Conservation (phyloP, 2,888 invertebrate genomes). For the Herminia tarsipennalis region DNA sequence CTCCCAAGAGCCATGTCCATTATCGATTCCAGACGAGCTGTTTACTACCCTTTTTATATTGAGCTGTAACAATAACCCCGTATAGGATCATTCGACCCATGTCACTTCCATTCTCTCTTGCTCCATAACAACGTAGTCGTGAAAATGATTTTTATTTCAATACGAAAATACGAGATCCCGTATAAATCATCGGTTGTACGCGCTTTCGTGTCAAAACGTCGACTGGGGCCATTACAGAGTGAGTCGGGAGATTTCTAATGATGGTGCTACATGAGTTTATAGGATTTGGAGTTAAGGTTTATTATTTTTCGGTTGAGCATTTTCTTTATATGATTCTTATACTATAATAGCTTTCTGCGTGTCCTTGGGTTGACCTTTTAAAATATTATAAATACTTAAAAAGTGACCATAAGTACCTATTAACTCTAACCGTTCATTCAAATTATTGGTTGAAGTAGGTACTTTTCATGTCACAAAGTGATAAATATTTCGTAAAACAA, state of each 20-base stretch:
- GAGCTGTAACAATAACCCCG: constrained; percentile 6
- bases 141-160: constrained; percentile 63
- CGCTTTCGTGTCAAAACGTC: constrained; percentile 56
- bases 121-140: constrained; percentile 24
- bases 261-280: constrained; percentile 24
- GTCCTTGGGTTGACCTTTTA: too few species aligned
- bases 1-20: constrained; percentile 9
- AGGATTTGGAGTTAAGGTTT: constrained; percentile 16
- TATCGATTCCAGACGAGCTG: constrained; percentile 8
- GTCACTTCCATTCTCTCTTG: constrained; percentile 42
- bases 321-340: too few species aligned
- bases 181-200: constrained; percentile 58
- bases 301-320: constrained; percentile 6
- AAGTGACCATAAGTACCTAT: too few species aligned
- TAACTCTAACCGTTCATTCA: too few species aligned
- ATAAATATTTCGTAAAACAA: not conserved
- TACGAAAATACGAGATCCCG: constrained; percentile 54
- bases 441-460: too few species aligned
- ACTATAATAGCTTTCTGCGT: too few species aligned
- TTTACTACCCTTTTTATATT: constrained; percentile 11
- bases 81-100: constrained; percentile 4
- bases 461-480: too few species aligned
- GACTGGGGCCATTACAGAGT: constrained; percentile 42
- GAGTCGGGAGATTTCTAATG: constrained; percentile 40
- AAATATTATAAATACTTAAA: too few species aligned